A percentile compares a stretch with the other conserved stretches of the same genome.
These are phyloP conservation scores for Alexandromys fortis DNA, from an alignment of 2,113 vertebrate species.

Conservation along the genomic window DNA sequence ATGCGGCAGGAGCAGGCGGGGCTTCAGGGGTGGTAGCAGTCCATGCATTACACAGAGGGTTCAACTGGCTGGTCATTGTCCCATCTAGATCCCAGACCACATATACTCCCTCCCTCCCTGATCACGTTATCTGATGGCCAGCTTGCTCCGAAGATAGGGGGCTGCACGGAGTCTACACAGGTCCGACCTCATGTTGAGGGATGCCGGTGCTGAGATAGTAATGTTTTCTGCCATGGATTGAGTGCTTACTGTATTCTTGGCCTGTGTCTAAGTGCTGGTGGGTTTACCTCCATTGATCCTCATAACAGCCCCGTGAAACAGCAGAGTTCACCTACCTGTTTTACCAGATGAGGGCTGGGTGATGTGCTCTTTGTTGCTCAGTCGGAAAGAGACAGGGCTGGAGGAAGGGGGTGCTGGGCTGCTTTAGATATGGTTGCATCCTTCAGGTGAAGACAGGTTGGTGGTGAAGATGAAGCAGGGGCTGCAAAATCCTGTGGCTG, in stretches of 20 bases:
- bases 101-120: neutral
- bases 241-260: neutral
- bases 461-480: neutral
- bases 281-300: neutral
- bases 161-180: neutral
- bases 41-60: neutral
- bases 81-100: neutral
- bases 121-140: neutral
- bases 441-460: neutral
- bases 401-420: neutral
- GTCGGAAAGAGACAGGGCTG: neutral
- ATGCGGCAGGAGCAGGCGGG: neutral
- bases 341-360: neutral
- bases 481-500: neutral
- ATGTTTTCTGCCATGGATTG: neutral
- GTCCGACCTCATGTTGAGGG: neutral
- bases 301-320: neutral
- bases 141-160: neutral
- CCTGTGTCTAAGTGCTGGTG: neutral
- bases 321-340: neutral
- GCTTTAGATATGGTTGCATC: neutral
- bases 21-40: neutral
- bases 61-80: neutral
- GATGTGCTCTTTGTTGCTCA: neutral
- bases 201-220: neutral